phyloP scores from a whole-genome alignment of 2,888 invertebrate species.

The Hydriomena furcata region DNA sequence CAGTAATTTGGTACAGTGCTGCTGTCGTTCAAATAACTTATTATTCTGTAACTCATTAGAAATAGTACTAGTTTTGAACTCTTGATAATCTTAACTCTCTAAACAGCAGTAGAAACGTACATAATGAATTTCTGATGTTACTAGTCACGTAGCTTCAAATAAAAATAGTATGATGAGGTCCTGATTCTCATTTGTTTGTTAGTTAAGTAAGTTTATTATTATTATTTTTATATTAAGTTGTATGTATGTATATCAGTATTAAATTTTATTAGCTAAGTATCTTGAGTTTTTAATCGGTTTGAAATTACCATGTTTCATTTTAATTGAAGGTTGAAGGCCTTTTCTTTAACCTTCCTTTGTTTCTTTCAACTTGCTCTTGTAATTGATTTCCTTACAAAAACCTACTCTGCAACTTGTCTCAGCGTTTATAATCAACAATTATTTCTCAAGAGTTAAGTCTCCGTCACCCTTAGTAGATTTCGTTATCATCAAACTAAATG shows the following conservation, averaged over 20 bases:
- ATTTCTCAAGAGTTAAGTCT: constrained; percentile 41
- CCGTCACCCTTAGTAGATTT: no score
- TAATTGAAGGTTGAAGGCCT: no score
- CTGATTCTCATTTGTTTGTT: constrained; percentile 5
- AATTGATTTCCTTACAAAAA: constrained; percentile 44
- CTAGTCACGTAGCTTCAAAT: constrained; percentile 24
- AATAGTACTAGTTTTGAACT: background rate
- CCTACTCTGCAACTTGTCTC: constrained; percentile 46
- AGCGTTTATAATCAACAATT: constrained; percentile 47
- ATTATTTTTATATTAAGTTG: constrained; percentile 10
- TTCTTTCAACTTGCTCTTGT: background rate
- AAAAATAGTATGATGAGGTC: constrained; percentile 8
- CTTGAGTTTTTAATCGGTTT: background rate
- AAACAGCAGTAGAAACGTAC: background rate
- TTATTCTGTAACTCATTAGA: background rate
- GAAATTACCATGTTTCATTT: background rate
- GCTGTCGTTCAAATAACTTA: background rate
- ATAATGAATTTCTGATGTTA: constrained; percentile 14
- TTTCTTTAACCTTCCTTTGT: background rate
- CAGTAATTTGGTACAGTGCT: background rate
- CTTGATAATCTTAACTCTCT: background rate
- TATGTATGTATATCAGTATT: constrained; percentile 16
- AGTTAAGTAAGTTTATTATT: constrained; percentile 2
- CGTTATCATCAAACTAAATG: constrained; percentile 9
- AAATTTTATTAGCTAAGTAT: background rate